Base-by-base conservation (phyloP, 2,797 vertebrate genomes). In the Ambastaia sidthimunki region DNA sequence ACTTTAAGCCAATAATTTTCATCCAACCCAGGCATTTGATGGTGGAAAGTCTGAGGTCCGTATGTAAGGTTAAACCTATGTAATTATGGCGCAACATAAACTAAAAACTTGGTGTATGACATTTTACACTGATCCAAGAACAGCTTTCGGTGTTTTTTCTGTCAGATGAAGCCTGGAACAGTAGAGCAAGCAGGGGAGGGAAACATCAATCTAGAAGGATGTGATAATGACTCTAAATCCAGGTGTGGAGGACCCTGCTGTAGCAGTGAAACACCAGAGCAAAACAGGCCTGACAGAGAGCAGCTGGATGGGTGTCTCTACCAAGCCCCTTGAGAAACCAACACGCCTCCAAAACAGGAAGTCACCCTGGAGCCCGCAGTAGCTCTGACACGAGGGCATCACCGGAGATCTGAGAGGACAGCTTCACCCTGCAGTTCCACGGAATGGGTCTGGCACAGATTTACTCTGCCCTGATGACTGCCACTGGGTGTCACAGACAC, bases 221-320 rank as follows among this genome's bases (percentile, higher is more conserved):
- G 87, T 86, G 89, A 92, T 91, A 93, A 90, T 85, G 60, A 80
- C 68, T 80, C 62, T 31, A 54, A 87, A 89, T 71, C 74, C 81
- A 69, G 86, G 85, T 83, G 11, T 71, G 48, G 59, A 75, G 60
- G 52, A 72, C 48, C 77, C 85, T 52, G 63, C 84, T 88, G 86
- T 87, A 89, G 90, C 87, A 89, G 85, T 19, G 55, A 71, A 54
- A 47, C 52, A 74, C 48, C 85, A 88, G 85, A 86, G 23, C 74
- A 81, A 55, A 78, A 81, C 62, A 65, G 84, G 76, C 83, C 91
- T 91, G 72, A 80, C 80, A 75, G 82, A 86, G 90, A 89, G 87
- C 90, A 92, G 89, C 88, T 85, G 86, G 2, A 59, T 77, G 68
- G 81, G 82, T 83, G 81, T 74, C 82, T 86, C 83, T 19, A 67